A percentile compares a stretch with the other conserved stretches of the same genome.
These are phyloP conservation scores for Urocitellus parryii DNA, from an alignment of 2,113 vertebrate species.

Conservation along the genomic window DNA sequence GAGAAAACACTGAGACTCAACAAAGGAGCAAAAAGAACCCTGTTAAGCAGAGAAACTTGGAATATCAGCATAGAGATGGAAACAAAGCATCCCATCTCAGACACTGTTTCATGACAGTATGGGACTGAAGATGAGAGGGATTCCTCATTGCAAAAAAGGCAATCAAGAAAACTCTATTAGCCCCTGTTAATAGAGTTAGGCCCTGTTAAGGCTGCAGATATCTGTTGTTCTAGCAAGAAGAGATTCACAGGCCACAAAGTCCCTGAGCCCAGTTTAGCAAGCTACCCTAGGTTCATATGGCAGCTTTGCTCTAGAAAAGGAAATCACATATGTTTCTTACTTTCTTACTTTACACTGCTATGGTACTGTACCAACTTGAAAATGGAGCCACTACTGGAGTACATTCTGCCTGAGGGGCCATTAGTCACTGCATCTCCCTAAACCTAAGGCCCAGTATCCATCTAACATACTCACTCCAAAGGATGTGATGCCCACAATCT, in stretches of 20 bases:
- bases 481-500: no score
- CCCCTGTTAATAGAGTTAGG: background rate
- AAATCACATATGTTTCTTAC: no score
- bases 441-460: background rate
- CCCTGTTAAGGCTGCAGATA: background rate
- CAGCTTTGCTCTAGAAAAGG: background rate
- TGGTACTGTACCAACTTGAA: background rate
- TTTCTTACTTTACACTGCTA: background rate
- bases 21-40: background rate
- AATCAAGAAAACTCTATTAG: background rate
- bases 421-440: background rate
- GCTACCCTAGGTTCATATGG: background rate
- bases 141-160: background rate
- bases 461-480: no score
- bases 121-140: background rate
- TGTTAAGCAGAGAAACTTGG: background rate
- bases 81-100: background rate
- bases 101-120: no score
- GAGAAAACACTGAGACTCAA: background rate
- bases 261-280: background rate
- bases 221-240: background rate
- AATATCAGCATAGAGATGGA: background rate
- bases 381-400: background rate
- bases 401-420: background rate
- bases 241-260: background rate